phyloP scores from a whole-genome alignment of 2,797 vertebrate species.

The Erithacus rubecula region DNA sequence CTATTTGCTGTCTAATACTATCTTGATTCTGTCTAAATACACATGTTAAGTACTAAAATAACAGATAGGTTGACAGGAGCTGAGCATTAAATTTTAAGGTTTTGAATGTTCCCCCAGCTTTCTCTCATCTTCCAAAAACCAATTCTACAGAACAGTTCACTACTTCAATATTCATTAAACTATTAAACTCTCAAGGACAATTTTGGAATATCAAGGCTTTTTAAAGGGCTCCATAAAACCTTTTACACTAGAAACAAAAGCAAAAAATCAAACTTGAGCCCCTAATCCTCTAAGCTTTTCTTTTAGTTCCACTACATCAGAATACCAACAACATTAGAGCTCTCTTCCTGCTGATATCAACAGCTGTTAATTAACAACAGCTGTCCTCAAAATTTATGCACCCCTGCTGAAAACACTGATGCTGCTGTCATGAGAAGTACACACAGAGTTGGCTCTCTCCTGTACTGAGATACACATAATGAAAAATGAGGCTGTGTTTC shows the following conservation, averaged over 20 bases:
- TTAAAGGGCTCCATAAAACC: background rate
- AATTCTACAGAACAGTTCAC: background rate
- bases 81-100: background rate
- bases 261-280: background rate
- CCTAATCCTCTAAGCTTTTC: background rate
- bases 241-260: background rate
- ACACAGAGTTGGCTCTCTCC: background rate
- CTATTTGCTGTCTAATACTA: background rate
- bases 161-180: background rate
- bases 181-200: background rate
- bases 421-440: background rate
- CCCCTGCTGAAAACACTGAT: background rate
- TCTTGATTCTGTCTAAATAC: background rate
- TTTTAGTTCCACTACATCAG: background rate
- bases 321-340: background rate
- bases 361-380: background rate
- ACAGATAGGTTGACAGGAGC: fast-evolving
- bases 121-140: background rate
- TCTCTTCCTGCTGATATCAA: background rate
- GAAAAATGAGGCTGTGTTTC: background rate
- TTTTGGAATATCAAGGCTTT: background rate
- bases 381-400: background rate
- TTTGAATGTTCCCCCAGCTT: background rate
- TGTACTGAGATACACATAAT: background rate
- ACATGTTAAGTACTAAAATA: background rate